Base-by-base conservation (phyloP, 23 tunicate species). In the Halocynthia roretzi region DNA sequence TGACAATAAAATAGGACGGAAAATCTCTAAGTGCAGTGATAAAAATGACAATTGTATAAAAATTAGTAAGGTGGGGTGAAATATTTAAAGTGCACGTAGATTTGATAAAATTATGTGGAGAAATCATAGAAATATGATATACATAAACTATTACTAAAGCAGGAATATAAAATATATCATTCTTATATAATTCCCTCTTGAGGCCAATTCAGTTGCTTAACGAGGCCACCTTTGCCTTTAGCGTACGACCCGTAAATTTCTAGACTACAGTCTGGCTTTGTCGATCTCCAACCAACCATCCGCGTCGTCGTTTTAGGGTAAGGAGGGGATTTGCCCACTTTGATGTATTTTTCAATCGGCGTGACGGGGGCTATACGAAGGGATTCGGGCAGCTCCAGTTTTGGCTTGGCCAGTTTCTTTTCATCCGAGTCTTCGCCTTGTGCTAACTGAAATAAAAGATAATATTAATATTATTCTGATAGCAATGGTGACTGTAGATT, bases 211-310 rank as follows among this genome's bases (percentile, higher is more conserved):
- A 90, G 77, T 64, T 90, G 97, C 83, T 81, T 84, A 15, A 85
- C 80, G 8, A 90, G 71, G 0, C 90, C 90, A 6, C 97, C 97
- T 65, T 90, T 90, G 51, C 90, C 90, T 81, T 82, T 90, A 2
- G 90, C 86, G 60, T 90, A 85, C 15, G 83, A 55, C n/a, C 97
- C 97, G 77, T 90, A 90, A 23, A 90, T 90, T 81, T 90, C 97
- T 15, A 90, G 65, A 65, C 62, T 81, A 81, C 90, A 90, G 62
- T 90, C 97, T 10, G 74, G 77, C 72, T 90, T 85, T 12, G 97
- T 85, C 0, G 97, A 90, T 50, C 97, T 62, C 97, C 97, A 90
- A 7, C 97, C 97, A 49, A 90, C 77, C 62, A 80, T 64, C 7
- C 85, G 77, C 6, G 90, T 90, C 23, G 97, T 90, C 6, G 97